These are phyloP conservation scores for Thinocorus orbignyianus DNA, from an alignment of 2,113 vertebrate genomes.

Conservation along the genomic window DNA sequence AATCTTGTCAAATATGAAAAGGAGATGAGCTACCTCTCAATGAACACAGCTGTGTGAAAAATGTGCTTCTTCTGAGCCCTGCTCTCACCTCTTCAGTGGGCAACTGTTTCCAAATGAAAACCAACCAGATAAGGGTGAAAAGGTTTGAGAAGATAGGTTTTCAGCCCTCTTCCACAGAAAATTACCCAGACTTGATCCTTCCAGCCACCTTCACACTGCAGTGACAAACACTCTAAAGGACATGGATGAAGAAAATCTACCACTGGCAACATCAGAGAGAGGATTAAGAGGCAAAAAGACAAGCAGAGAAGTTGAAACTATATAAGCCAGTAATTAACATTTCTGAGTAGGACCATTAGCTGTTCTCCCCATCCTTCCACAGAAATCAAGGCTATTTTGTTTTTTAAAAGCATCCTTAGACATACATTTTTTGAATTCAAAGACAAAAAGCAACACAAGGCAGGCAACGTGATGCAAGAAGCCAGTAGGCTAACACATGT, in stretches of 20 bases:
- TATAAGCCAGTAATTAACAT: background rate
- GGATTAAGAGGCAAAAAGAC: background rate
- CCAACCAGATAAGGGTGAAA: background rate
- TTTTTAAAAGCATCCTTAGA: background rate
- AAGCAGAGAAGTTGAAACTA: background rate
- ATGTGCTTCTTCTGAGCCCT: background rate
- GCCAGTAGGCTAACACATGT: background rate
- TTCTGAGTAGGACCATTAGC: background rate
- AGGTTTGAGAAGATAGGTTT: accelerated
- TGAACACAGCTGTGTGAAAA: background rate
- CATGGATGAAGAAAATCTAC: background rate
- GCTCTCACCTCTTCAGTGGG: background rate
- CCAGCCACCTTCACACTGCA: background rate
- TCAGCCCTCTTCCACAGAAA: background rate
- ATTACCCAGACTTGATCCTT: background rate
- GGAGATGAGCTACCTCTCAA: background rate
- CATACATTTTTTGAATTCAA: background rate
- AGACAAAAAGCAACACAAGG: background rate
- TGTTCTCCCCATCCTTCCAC: background rate
- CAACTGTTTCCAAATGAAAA: background rate
- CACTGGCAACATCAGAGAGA: background rate
- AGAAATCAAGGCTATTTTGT: background rate
- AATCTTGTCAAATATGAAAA: background rate
- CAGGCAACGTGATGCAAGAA: background rate
- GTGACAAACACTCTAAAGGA: background rate